Percentiles rank a stretch among this genome's conserved stretches.
These are phyloP conservation scores for Eremophila alpestris DNA, from an alignment of 2,797 vertebrate genomes.

Conservation along the genomic window DNA sequence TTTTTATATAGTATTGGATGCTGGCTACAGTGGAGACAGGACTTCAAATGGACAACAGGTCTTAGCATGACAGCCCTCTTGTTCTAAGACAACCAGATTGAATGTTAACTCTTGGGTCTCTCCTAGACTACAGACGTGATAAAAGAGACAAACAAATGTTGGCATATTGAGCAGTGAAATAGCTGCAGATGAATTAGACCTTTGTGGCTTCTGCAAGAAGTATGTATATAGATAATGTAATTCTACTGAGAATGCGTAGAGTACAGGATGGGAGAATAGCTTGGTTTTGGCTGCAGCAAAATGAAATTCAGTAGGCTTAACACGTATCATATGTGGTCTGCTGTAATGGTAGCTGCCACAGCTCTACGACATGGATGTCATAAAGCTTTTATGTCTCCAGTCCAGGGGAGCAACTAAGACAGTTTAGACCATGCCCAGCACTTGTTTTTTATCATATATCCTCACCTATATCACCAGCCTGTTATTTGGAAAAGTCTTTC, in stretches of 20 bases:
- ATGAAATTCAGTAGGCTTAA: not conserved
- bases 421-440: not conserved
- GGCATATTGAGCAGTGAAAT: not conserved
- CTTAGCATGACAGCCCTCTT: not conserved
- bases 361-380: not conserved
- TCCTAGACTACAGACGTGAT: not conserved
- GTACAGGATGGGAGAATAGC: not conserved
- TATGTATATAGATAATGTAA: not conserved
- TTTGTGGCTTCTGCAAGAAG: not conserved
- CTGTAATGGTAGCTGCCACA: not conserved
- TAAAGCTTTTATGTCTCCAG: not conserved
- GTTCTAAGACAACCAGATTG: not conserved
- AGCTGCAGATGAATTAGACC: not conserved
- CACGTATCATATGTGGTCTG: rapidly evolving
- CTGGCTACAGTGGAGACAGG: not conserved
- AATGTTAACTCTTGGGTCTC: not conserved
- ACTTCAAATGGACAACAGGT: not conserved
- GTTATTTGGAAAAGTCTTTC: not conserved
- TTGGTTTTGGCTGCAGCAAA: not conserved
- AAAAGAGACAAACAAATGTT: not conserved
- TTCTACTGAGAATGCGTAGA: not conserved
- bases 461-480: not conserved
- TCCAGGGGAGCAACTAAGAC: not conserved
- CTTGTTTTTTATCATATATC: not conserved
- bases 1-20: not conserved